phyloP scores from a whole-genome alignment of 2,888 invertebrate species.

The Erebia aethiops region DNA sequence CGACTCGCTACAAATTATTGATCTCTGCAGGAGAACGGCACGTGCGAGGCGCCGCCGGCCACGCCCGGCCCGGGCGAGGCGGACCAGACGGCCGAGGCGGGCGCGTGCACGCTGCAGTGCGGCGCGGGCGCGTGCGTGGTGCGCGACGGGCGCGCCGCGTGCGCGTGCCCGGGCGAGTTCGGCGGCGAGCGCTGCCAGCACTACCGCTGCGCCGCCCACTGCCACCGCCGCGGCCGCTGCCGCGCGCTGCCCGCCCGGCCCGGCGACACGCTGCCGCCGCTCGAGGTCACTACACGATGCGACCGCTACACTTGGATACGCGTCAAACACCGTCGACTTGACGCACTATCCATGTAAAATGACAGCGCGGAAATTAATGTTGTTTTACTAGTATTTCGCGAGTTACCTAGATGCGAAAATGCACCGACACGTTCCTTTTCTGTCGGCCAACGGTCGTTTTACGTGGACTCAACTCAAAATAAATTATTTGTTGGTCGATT shows the following conservation, averaged over 20 bases:
- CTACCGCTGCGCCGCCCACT: constrained; percentile 57
- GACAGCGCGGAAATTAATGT: too few species aligned
- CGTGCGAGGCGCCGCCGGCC: constrained; percentile 50
- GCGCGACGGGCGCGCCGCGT: constrained; percentile 74
- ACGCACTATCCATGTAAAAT: too few species aligned
- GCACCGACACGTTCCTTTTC: too few species aligned
- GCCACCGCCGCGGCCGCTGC: constrained; percentile 46
- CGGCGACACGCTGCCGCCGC: constrained; percentile 62
- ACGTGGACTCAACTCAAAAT: too few species aligned
- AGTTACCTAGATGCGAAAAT: too few species aligned
- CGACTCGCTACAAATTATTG: too few species aligned
- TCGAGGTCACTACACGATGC: too few species aligned
- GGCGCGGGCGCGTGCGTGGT: constrained; percentile 58
- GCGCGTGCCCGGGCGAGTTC: constrained; percentile 85
- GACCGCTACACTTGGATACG: too few species aligned
- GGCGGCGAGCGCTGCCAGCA: constrained; percentile 86
- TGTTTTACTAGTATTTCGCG: too few species aligned
- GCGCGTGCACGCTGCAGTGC: constrained; percentile 26
- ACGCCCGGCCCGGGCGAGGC: constrained; percentile 26
- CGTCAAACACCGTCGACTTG: too few species aligned
- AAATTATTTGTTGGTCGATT: too few species aligned
- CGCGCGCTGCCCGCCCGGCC: constrained; percentile 25
- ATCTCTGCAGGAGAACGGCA: constrained; percentile 38
- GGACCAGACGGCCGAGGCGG: constrained; percentile 28
- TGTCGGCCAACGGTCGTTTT: too few species aligned